Conservation (phyloP, 2,113 vertebrate genomes). For the Rallus limicola region DNA sequence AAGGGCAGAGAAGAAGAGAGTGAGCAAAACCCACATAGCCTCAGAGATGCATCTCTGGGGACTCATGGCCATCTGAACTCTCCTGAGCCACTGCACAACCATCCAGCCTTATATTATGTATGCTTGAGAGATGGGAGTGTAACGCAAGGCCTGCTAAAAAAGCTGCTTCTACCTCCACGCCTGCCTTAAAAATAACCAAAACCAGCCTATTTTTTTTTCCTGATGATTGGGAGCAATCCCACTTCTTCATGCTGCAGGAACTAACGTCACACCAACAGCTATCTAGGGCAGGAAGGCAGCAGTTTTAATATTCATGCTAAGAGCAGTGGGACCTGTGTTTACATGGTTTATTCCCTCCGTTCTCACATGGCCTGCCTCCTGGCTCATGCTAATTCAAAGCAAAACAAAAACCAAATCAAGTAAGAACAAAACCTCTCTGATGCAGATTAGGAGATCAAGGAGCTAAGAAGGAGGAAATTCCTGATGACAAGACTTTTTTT, state of each 20-base stretch:
- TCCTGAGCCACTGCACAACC: not conserved
- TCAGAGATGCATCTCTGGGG: not conserved
- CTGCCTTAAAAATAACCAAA: not conserved
- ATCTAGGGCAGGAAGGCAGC: not conserved
- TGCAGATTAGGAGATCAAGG: constrained; percentile 39
- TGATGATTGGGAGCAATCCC: not conserved
- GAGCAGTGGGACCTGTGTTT: not conserved
- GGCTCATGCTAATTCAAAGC: not conserved
- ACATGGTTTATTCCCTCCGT: not conserved
- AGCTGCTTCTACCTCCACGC: not conserved
- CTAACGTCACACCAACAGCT: not conserved
- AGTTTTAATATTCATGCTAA: constrained; percentile 6
- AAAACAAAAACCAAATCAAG: constrained; percentile 31
- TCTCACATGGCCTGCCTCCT: not conserved
- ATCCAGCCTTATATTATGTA: not conserved
- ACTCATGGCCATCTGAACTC: not conserved
- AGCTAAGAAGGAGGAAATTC: constrained; percentile 17
- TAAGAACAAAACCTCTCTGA: not conserved
- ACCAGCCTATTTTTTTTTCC: not conserved
- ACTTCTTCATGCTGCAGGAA: not conserved
- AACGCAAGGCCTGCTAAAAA: not conserved
- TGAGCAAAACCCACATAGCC: not conserved
- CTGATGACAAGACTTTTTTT: not conserved
- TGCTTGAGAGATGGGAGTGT: not conserved
- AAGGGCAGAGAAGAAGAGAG: not conserved